Evolutionary conservation across 2,113 vertebrate species (phyloP).

Genomic region (Periophthalmodon schlosseri): DNA sequence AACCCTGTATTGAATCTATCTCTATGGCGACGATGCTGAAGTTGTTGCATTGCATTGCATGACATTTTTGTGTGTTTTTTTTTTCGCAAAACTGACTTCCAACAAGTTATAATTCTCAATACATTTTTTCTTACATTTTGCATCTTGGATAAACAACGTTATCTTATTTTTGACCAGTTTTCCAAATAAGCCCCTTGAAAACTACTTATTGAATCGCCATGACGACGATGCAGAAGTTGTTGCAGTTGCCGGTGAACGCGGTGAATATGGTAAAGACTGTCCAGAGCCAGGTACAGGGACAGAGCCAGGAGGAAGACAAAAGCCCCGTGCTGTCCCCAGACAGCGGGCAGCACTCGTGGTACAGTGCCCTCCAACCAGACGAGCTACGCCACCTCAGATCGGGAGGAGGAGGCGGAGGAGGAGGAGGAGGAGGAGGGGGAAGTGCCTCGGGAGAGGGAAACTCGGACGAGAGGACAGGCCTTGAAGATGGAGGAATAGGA

Average conservation of each 20-base stretch:
- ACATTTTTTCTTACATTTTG: not conserved
- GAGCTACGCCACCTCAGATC: conserved; percentile 84
- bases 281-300: conserved; percentile 67
- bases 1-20: no score
- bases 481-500: conserved; percentile 70
- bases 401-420: conserved; percentile 53
- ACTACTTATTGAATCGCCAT: conserved; percentile 38
- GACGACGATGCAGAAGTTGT: conserved; percentile 85
- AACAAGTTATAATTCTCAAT: not conserved
- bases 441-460: conserved; percentile 32
- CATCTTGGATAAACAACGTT: not conserved
- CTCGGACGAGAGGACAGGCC: conserved; percentile 57
- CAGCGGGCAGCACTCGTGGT: conserved; percentile 81
- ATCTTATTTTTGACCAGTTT: not conserved
- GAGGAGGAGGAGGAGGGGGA: conserved; percentile 39
- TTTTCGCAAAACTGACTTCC: not conserved
- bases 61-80: not conserved
- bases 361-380: conserved; percentile 85
- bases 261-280: conserved; percentile 80
- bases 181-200: not conserved
- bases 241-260: conserved; percentile 82
- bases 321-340: conserved; percentile 86
- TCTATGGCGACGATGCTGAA: conserved; percentile 82
- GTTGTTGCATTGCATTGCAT: no score
- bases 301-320: conserved; percentile 77